These are phyloP conservation scores for Atractosteus spatula DNA, from an alignment of 2,113 vertebrate genomes.

Conservation along the genomic window DNA sequence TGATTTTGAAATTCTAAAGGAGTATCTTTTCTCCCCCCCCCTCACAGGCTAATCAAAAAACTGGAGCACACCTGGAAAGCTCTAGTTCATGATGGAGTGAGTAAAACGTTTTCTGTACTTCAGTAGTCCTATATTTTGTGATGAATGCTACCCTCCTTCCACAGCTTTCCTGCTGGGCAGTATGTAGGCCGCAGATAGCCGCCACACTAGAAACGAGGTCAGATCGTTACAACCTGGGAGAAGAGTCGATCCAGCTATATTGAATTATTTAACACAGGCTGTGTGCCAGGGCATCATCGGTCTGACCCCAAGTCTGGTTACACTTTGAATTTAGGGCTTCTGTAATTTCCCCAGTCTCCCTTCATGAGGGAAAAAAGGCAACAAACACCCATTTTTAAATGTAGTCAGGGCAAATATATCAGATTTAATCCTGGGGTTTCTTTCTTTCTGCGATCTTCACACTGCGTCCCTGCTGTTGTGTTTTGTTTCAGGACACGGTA, in stretches of 20 bases:
- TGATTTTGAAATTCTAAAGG: too few species aligned
- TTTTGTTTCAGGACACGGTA: constrained; percentile 84
- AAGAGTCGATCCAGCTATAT: too few species aligned
- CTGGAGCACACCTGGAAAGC: constrained; percentile 98
- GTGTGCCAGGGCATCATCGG: background rate
- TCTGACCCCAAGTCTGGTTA: background rate
- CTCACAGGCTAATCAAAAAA: constrained; percentile 92
- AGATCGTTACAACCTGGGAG: too few species aligned
- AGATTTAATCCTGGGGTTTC: too few species aligned
- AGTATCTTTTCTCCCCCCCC: too few species aligned
- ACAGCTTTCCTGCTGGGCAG: too few species aligned
- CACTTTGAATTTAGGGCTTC: background rate
- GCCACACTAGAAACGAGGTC: too few species aligned
- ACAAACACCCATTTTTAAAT: too few species aligned
- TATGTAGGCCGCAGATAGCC: too few species aligned
- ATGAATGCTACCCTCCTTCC: too few species aligned
- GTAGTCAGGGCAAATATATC: too few species aligned
- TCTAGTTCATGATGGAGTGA: constrained; percentile 93
- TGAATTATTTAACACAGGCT: constrained; percentile 13
- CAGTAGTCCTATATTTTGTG: background rate
- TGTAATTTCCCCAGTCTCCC: background rate
- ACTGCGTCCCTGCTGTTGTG: constrained; percentile 20
- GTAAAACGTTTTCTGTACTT: constrained; percentile 37
- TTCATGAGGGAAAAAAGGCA: background rate
- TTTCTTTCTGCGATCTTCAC: too few species aligned